A percentile compares a stretch with the other conserved stretches of the same genome.
These are phyloP conservation scores for Aythya baeri DNA, from an alignment of 2,113 vertebrate species.

Conservation along the genomic window DNA sequence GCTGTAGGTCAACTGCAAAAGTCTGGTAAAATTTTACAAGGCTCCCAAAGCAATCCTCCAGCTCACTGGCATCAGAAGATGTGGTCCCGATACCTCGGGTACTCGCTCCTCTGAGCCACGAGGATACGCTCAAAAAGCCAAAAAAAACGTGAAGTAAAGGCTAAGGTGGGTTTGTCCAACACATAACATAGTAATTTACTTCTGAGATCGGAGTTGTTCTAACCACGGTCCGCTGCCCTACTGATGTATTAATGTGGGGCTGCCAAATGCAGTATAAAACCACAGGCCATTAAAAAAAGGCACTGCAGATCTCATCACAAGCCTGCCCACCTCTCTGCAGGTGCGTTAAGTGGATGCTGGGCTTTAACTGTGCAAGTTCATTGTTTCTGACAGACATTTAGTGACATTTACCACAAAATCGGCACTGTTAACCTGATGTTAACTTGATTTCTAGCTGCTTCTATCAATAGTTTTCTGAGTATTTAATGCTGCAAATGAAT, in stretches of 20 bases:
- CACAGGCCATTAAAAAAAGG: background rate
- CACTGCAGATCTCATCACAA: background rate
- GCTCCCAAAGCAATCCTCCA: background rate
- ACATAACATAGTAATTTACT: rapidly evolving
- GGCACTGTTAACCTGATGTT: background rate
- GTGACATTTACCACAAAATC: background rate
- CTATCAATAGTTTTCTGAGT: background rate
- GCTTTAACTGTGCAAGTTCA: background rate
- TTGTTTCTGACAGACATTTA: background rate
- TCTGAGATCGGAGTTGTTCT: background rate
- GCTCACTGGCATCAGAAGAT: background rate
- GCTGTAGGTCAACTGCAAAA: background rate
- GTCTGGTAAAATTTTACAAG: background rate
- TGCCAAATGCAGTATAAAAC: background rate
- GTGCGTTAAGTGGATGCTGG: background rate
- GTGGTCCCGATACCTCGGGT: background rate
- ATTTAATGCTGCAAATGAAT: background rate
- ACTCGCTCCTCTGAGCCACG: background rate
- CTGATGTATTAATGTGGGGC: rapidly evolving
- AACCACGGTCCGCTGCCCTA: background rate
- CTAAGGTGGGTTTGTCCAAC: background rate
- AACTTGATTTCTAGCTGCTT: background rate
- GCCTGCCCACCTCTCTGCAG: background rate
- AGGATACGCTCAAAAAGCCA: background rate
- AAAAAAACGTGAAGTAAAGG: background rate